Conservation (phyloP, 2,797 vertebrate species). For the Paratrypauchen microcephalus region DNA sequence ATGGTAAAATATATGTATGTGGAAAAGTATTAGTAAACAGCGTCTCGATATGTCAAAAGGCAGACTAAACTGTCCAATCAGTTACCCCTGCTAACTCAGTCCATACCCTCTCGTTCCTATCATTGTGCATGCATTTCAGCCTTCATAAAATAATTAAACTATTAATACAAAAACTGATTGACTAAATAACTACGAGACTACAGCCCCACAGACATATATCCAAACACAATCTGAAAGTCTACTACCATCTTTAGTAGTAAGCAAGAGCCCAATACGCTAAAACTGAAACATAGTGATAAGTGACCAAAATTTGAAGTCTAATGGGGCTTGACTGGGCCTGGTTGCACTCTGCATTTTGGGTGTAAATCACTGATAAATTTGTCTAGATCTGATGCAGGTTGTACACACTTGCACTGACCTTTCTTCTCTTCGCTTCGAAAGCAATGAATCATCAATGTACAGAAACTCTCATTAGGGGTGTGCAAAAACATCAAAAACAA, state of each 20-base stretch:
- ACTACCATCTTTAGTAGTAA: neutral
- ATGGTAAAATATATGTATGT: no score
- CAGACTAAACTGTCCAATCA: no score
- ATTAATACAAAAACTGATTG: no score
- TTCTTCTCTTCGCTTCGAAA: neutral
- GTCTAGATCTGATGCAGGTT: constrained; percentile 40
- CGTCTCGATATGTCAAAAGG: no score
- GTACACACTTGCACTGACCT: constrained; percentile 5
- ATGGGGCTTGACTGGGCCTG: constrained; percentile 46
- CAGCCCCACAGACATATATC: neutral
- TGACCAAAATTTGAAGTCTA: constrained; percentile 48
- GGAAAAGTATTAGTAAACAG: no score
- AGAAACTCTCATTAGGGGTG: neutral
- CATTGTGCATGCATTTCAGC: no score
- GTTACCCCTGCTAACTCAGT: no score
- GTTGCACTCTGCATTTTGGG: constrained; percentile 36
- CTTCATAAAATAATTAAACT: no score
- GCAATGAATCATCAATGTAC: neutral
- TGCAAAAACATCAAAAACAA: no score
- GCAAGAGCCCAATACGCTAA: constrained; percentile 19
- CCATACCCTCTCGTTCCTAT: no score
- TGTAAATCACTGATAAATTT: constrained; percentile 61
- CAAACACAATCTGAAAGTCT: neutral
- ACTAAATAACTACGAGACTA: no score
- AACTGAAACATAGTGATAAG: constrained; percentile 38